Conservation (phyloP, 2,888 invertebrate species). For the Scaptomyza cyrtandrae region DNA sequence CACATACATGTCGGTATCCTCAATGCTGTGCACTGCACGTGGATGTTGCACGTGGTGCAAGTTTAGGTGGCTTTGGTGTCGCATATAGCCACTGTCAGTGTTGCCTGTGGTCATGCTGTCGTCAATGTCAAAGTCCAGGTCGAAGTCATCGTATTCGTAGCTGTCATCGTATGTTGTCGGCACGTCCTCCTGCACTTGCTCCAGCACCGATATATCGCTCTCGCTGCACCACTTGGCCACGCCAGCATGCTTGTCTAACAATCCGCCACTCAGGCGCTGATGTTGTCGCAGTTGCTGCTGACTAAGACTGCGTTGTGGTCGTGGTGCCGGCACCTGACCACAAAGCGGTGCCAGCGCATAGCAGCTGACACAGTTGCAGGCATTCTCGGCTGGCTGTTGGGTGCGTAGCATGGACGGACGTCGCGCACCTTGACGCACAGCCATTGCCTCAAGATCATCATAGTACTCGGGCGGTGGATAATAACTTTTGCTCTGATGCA, state of each 20-base stretch:
- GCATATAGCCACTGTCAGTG: conserved; percentile 26
- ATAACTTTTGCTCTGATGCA: conserved; percentile 49
- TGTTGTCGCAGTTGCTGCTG: conserved; percentile 82
- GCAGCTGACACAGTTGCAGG: conserved; percentile 83
- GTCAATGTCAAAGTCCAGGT: conserved; percentile 77
- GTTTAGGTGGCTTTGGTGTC: conserved; percentile 32
- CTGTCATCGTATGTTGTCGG: conserved; percentile 53
- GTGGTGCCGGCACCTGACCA: conserved; percentile 73
- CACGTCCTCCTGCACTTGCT: conserved; percentile 63
- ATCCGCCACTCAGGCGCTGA: conserved; percentile 77
- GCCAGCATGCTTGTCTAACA: conserved; percentile 58
- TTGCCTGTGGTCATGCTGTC: conserved; percentile 28
- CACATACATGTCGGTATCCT: conserved; percentile 56
- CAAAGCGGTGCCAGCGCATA: conserved; percentile 82
- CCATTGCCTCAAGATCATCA: conserved; percentile 64
- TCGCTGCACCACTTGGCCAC: conserved; percentile 84
- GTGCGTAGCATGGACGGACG: conserved; percentile 61
- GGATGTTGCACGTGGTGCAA: conserved; percentile 28
- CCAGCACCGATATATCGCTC: conserved; percentile 82
- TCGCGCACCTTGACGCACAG: conserved; percentile 59
- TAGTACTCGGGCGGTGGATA: conserved; percentile 56
- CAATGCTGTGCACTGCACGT: conserved; percentile 29
- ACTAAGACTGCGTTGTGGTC: conserved; percentile 80
- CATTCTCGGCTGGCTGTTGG: conserved; percentile 31
- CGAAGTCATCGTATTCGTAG: conserved; percentile 72